Base-by-base conservation (phyloP, 2,113 vertebrate genomes). In the Drymodes brunneopygia region DNA sequence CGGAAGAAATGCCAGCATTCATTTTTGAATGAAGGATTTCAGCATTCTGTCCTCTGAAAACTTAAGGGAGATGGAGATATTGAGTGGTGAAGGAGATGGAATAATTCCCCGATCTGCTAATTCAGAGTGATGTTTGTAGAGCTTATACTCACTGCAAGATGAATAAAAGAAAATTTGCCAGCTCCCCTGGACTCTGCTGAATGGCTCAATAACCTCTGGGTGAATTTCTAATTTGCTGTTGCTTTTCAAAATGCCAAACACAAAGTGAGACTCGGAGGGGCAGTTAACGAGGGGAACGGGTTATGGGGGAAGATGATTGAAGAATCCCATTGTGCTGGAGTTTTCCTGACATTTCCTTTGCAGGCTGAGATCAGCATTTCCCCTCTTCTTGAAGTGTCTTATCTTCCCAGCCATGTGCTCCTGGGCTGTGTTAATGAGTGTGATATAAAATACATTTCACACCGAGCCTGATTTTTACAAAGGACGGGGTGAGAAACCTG, bases 401-500 rank as follows among this genome's bases (percentile, higher is more conserved):
- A 95, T 97, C 95, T 97, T 47, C 16, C 28, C 93, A 77, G 60
- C 91, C 94, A 86, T 91, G 91, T 88, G 93, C 66, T 94, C 78
- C 20, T 51, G 57, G 9, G 58, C 70, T 38, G 56, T 82, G 89
- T 94, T 96, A 95, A 97, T 86, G 92, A 94, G 90, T 42, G 21
- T 56, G 58, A 92, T 80, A 86, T 83, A 94, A 35, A 96, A 93
- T 62, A 77, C 81, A 60, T 79, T 79, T 91, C 81, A 62, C 79
- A 66, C 8, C 22, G 22, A 96, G 44, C 35, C 67, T 88, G 92
- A 90, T 92, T 95, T 92, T 95, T 94, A 93, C 90, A 95, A 85
- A 91, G 91, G 45, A 58, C 36, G 71, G 48, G 50, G 31, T 66
- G 92, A 90, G 86, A 96, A 96, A 95, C 66, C 47, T 92, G 87